Evolutionary conservation across 92 coral and sea anemone species (phyloP).

Genomic region (Porites rus): DNA sequence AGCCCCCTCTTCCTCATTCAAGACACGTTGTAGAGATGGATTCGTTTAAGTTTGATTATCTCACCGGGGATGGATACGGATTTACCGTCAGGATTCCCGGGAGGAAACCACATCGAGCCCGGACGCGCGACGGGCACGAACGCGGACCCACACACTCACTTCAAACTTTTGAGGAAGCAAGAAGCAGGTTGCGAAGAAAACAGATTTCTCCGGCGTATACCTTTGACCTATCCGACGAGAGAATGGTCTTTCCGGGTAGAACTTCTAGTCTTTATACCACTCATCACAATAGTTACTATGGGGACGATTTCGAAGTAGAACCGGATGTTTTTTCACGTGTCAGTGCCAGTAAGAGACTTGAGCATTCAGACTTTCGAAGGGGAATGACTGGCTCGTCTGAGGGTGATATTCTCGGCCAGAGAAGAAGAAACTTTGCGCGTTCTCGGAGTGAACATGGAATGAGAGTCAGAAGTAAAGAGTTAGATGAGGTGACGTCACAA

Average conservation of each 20-base stretch:
- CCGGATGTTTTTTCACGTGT: not conserved
- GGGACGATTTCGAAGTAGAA: constrained; percentile 23
- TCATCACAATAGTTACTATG: constrained; percentile 25
- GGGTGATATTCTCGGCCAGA: not conserved
- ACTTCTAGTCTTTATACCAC: not conserved
- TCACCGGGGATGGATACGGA: constrained; percentile 84
- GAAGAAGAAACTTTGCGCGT: constrained; percentile 12
- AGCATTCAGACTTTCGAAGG: constrained; percentile 2
- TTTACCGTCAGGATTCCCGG: constrained; percentile 90
- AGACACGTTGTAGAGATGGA: constrained; percentile 60
- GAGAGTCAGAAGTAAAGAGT: not conserved
- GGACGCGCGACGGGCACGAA: constrained; percentile 15
- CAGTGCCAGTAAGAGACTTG: not conserved
- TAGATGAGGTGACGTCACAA: constrained; percentile 9
- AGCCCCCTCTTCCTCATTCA: not conserved
- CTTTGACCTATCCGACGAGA: constrained; percentile 18
- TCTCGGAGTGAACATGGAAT: constrained; percentile 47
- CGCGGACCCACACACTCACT: constrained; percentile 34
- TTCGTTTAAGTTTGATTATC: constrained; percentile 82
- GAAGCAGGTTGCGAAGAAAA: constrained; percentile 14
- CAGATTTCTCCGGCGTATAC: constrained; percentile 39
- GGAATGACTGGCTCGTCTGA: constrained; percentile 30
- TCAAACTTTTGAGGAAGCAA: constrained; percentile 78
- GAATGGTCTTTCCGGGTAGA: not conserved
- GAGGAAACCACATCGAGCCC: constrained; percentile 31